These are phyloP conservation scores for Idaea aversata DNA, from an alignment of 2,888 invertebrate species.

Conservation along the genomic window DNA sequence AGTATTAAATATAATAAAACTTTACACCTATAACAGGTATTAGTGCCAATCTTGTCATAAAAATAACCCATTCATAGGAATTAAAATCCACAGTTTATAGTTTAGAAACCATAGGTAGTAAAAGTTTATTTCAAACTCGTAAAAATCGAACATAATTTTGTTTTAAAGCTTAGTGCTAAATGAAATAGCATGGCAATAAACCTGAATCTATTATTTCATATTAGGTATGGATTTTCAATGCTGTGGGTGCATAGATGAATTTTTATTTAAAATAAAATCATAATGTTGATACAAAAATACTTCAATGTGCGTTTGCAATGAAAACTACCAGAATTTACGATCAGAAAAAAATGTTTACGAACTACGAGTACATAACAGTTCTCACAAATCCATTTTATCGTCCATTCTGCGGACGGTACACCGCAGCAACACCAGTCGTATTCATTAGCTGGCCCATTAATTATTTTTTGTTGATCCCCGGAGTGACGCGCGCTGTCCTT, in stretches of 20 bases:
- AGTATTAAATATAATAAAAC: not conserved
- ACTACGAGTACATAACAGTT: conserved; percentile 15
- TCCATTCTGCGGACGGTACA: conserved; percentile 31
- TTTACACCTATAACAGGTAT: not conserved
- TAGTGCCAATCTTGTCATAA: not conserved
- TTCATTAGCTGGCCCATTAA: conserved; percentile 73
- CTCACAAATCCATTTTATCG: conserved; percentile 21
- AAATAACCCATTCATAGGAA: not conserved
- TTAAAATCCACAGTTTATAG: not conserved
- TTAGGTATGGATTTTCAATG: not conserved
- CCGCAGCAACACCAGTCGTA: conserved; percentile 51
- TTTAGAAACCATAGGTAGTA: not conserved
- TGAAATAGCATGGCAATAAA: not conserved
- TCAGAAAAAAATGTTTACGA: conserved; percentile 25
- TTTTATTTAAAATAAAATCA: not conserved
- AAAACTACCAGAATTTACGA: conserved; percentile 16
- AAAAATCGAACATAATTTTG: not conserved
- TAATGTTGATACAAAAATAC: not conserved
- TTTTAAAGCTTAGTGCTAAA: not conserved
- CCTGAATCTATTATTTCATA: not conserved
- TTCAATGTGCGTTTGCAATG: conserved; percentile 11
- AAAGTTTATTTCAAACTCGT: not conserved
- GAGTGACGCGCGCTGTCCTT: conserved; percentile 51
- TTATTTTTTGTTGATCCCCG: conserved; percentile 72
- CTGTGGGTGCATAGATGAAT: not conserved